A percentile compares a stretch with the other conserved stretches of the same genome.
Evolutionary conservation across 2,888 invertebrate species (phyloP).

Genomic region (Rosalia funebris): DNA sequence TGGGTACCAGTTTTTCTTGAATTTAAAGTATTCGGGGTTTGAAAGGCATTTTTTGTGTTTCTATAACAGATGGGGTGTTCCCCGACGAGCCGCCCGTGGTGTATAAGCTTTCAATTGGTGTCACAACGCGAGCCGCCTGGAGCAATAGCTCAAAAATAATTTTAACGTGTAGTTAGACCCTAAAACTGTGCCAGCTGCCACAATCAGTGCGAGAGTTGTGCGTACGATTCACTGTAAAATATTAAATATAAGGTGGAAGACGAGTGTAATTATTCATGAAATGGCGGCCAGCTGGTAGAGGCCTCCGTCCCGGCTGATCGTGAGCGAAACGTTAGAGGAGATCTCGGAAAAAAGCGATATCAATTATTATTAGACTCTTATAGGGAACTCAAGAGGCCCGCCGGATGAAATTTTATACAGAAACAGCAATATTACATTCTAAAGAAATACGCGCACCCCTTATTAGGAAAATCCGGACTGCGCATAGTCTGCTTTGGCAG

Average conservation of each 20-base stretch:
- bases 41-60: no score
- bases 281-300: neutral
- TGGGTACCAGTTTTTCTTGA: no score
- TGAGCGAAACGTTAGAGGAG: no score
- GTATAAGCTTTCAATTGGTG: neutral
- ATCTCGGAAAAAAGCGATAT: no score
- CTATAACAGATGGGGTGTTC: no score
- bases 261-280: neutral
- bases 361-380: constrained; percentile 27
- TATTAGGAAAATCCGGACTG: constrained; percentile 50
- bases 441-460: constrained; percentile 40
- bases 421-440: constrained; percentile 42
- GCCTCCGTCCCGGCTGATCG: neutral
- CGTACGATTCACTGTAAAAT: no score
- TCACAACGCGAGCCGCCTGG: neutral
- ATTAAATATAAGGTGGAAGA: neutral
- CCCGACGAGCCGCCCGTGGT: constrained; percentile 1
- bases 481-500: constrained; percentile 48
- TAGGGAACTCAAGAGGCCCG: constrained; percentile 28
- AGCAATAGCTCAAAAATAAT: no score
- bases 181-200: no score
- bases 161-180: no score
- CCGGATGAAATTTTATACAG: constrained; percentile 46
- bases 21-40: no score
- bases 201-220: no score